A percentile compares a stretch with the other conserved stretches of the same genome.
Conservation (phyloP, 1,140 invertebrate species). For the Drosophila pseudoananassae region DNA sequence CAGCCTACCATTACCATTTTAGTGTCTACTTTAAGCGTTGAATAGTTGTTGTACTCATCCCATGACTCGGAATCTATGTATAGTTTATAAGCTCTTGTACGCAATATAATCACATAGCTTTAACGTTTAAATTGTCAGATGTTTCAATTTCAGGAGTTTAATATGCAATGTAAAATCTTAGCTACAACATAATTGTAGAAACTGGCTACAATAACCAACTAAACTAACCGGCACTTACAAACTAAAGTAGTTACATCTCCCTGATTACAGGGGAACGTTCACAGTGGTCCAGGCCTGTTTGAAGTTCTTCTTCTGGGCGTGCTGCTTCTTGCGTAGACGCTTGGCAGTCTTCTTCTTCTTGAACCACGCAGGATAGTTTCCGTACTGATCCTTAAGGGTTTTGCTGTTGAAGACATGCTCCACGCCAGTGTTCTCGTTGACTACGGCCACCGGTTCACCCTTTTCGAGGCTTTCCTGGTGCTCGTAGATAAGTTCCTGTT, state of each 20-base stretch:
- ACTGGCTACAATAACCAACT: conserved; percentile 41
- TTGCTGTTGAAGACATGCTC: conserved; percentile 86
- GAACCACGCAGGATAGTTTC: conserved; percentile 88
- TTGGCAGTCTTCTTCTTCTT: conserved; percentile 85
- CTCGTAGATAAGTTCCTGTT: conserved; percentile 68
- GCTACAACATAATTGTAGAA: conserved; percentile 51
- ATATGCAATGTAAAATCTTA: conserved; percentile 58
- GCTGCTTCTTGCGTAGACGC: conserved; percentile 85
- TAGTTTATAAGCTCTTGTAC: conserved; percentile 37
- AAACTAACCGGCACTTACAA: conserved; percentile 46
- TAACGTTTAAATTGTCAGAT: conserved; percentile 2
- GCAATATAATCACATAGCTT: conserved; percentile 35
- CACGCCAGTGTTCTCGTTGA: conserved; percentile 84
- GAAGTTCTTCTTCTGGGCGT: conserved; percentile 76
- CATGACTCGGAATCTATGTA: conserved; percentile 19
- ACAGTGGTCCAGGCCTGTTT: conserved; percentile 84
- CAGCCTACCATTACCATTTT: conserved; percentile 14
- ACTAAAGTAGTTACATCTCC: conserved; percentile 36
- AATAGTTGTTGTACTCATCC: conserved; percentile 47
- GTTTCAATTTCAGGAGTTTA: conserved; percentile 55
- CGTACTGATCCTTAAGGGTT: conserved; percentile 87
- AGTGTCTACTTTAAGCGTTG: conserved; percentile 53
- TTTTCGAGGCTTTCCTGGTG: conserved; percentile 81
- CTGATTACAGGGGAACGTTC: conserved; percentile 73
- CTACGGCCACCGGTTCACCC: conserved; percentile 76